Conservation (phyloP, 1,140 invertebrate species). For the Campoletis sonorensis region DNA sequence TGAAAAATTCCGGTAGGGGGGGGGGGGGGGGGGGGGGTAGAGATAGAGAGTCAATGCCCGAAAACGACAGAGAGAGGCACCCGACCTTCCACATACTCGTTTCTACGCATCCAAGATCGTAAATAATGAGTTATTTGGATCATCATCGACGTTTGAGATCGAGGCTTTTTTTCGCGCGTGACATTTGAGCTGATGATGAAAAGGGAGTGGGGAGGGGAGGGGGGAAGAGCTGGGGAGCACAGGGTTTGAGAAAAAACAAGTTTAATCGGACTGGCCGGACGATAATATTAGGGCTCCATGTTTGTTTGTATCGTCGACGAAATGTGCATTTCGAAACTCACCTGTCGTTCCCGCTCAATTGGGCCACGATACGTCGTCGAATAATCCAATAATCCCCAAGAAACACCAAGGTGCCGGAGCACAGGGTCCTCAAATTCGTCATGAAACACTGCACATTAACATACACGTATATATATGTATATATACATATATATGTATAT, state of each 20-base stretch:
- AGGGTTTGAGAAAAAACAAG: no score
- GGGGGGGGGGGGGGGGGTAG: conserved; percentile 40
- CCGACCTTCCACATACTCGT: conserved; percentile 51
- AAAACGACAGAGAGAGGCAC: conserved; percentile 62
- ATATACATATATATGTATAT: conserved; percentile 45
- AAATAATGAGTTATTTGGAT: neutral
- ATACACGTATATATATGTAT: neutral
- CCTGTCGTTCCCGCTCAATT: conserved; percentile 56
- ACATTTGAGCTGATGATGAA: neutral
- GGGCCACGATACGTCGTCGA: conserved; percentile 50
- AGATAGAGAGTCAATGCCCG: conserved; percentile 59
- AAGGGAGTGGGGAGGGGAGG: no score
- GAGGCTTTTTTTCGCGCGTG: neutral
- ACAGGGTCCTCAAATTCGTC: conserved; percentile 63
- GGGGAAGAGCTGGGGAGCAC: no score
- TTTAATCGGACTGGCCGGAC: no score
- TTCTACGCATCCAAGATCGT: conserved; percentile 34
- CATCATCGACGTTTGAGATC: no score
- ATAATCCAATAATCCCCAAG: conserved; percentile 50
- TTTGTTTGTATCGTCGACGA: neutral
- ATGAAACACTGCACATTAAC: conserved; percentile 62
- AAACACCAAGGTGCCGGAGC: conserved; percentile 55
- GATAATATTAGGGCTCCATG: neutral
- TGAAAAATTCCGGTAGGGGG: neutral
- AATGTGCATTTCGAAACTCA: conserved; percentile 39